These are phyloP conservation scores for Hemicordylus capensis DNA, from an alignment of 2,113 vertebrate genomes.

Conservation along the genomic window DNA sequence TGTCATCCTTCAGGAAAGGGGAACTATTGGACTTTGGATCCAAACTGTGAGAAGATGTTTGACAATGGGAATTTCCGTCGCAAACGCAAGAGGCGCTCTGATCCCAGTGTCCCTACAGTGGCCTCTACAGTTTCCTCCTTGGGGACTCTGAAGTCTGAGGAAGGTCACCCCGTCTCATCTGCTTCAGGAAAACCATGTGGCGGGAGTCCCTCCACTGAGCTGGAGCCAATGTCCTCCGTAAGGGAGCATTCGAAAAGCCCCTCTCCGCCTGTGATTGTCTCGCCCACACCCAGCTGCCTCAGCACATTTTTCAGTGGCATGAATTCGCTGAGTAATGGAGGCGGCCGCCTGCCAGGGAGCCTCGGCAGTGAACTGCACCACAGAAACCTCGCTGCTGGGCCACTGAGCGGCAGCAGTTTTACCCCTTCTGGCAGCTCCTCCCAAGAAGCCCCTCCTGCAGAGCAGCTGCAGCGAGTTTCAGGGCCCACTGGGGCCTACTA, in stretches of 20 bases:
- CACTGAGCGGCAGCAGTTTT: conserved; percentile 68
- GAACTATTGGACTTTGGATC: conserved; percentile 98
- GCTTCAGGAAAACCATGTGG: conserved; percentile 62
- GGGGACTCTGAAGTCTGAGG: conserved; percentile 79
- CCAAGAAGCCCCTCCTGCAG: conserved; percentile 65
- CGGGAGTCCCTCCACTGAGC: conserved; percentile 79
- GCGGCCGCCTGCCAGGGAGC: conserved; percentile 56
- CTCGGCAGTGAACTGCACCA: conserved; percentile 79
- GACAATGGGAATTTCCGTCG: conserved; percentile 97
- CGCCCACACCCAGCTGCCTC: conserved; percentile 83
- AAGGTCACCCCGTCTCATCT: conserved; percentile 66
- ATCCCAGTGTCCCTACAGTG: conserved; percentile 67
- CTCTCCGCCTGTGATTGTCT: conserved; percentile 79
- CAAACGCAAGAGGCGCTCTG: conserved; percentile 92
- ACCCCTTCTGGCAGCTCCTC: conserved; percentile 61
- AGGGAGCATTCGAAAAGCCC: conserved; percentile 83
- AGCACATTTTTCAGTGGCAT: conserved; percentile 93
- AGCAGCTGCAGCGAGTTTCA: conserved; percentile 64
- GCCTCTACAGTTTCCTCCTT: conserved; percentile 28
- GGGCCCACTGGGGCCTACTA: conserved; percentile 82
- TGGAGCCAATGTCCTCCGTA: conserved; percentile 83
- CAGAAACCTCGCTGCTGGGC: conserved; percentile 74
- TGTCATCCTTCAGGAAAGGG: conserved; percentile 85
- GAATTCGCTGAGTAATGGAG: conserved; percentile 76
- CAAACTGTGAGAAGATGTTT: conserved; percentile 99